Conservation (phyloP, 23 tunicate species). For the Botrylloides violaceus region DNA sequence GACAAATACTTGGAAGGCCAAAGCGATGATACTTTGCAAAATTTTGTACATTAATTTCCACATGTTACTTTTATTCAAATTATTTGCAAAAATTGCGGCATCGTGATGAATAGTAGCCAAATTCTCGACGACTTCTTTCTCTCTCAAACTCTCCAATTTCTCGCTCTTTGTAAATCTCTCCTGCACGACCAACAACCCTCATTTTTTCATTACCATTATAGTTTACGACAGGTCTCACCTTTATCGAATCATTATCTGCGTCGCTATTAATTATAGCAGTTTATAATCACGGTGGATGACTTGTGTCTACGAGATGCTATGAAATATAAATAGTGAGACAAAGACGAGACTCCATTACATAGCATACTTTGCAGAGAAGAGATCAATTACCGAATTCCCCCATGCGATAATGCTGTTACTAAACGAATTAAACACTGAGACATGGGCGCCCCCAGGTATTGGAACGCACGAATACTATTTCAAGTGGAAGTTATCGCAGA, state of each 20-base stretch:
- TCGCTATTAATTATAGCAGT: background rate
- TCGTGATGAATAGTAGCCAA: no score
- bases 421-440: background rate
- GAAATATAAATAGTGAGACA: background rate
- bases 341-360: background rate
- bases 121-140: no score
- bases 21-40: no score
- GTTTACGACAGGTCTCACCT: background rate
- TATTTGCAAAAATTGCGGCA: no score
- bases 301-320: background rate
- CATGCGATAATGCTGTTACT: background rate
- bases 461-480: background rate
- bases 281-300: background rate
- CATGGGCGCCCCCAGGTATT: slow-evolving; percentile 1
- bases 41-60: no score
- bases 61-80: no score
- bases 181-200: no score
- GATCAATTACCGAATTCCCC: background rate
- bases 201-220: no score
- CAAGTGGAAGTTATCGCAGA: no score
- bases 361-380: background rate
- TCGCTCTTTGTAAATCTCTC: no score
- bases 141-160: no score
- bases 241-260: background rate
- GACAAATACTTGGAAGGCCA: no score